These are phyloP conservation scores for Mola mola DNA, from an alignment of 2,113 vertebrate genomes.

Conservation along the genomic window DNA sequence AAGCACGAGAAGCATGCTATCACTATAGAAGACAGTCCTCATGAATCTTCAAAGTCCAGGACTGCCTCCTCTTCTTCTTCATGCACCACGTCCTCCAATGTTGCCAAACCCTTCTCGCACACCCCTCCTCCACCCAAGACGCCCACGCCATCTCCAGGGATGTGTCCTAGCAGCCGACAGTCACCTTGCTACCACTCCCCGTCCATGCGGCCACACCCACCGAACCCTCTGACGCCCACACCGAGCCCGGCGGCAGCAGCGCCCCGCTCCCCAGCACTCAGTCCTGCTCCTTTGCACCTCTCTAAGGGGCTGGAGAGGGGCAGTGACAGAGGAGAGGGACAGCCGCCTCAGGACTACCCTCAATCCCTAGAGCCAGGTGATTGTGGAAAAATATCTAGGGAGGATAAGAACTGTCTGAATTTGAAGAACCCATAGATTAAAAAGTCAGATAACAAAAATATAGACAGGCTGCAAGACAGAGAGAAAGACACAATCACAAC, in stretches of 20 bases:
- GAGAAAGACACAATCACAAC: background rate
- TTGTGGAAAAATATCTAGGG: slow-evolving; percentile 4
- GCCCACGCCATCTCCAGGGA: slow-evolving; percentile 75
- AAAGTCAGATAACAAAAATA: slow-evolving; percentile 13
- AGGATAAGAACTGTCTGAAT: background rate
- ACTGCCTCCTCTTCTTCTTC: slow-evolving; percentile 76
- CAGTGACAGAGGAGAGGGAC: slow-evolving; percentile 86
- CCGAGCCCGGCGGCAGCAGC: slow-evolving; percentile 86
- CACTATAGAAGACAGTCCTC: slow-evolving; percentile 82
- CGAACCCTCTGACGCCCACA: slow-evolving; percentile 85
- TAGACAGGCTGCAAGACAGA: slow-evolving; percentile 19
- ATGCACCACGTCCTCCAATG: slow-evolving; percentile 78
- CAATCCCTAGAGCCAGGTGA: slow-evolving; percentile 90
- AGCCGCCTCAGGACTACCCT: slow-evolving; percentile 85
- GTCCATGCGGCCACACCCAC: slow-evolving; percentile 79
- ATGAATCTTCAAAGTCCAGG: slow-evolving; percentile 81
- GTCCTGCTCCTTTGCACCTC: slow-evolving; percentile 86
- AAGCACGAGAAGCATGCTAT: slow-evolving; percentile 87
- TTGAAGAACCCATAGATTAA: background rate
- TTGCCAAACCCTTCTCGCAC: slow-evolving; percentile 91
- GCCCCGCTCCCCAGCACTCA: slow-evolving; percentile 85
- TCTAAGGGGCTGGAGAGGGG: slow-evolving; percentile 82
- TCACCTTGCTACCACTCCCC: slow-evolving; percentile 92
- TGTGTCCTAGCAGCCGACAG: slow-evolving; percentile 84
- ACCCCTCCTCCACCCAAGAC: slow-evolving; percentile 82